A percentile compares a stretch with the other conserved stretches of the same genome.
These are phyloP conservation scores for Zelleria hepariella DNA, from an alignment of 2,888 invertebrate species.

Conservation along the genomic window DNA sequence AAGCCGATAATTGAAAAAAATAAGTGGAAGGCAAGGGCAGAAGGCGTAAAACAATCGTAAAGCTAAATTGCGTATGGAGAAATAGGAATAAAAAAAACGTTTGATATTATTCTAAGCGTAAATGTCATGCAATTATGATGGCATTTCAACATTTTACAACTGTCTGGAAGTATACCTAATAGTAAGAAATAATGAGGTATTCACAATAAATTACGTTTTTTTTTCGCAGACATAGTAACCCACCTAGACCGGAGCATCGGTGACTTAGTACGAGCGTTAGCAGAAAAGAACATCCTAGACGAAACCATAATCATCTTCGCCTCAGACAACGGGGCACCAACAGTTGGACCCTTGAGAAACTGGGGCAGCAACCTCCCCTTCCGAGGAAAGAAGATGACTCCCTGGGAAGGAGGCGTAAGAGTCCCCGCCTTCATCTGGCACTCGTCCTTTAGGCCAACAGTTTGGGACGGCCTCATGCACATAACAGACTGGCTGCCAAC, in stretches of 20 bases:
- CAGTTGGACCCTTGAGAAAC: conserved; percentile 80
- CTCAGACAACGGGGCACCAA: conserved; percentile 91
- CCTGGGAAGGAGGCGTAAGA: conserved; percentile 89
- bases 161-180: too few relatives aligned
- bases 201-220: background rate
- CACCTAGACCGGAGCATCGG: conserved; percentile 88
- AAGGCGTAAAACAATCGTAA: too few relatives aligned
- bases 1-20: too few relatives aligned
- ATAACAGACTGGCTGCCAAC: conserved; percentile 90
- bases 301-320: conserved; percentile 90
- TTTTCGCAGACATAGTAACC: conserved; percentile 73
- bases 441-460: conserved; percentile 71
- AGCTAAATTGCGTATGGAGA: too few relatives aligned
- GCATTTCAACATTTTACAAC: too few relatives aligned
- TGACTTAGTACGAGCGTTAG: conserved; percentile 77
- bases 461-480: conserved; percentile 77
- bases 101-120: too few relatives aligned
- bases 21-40: too few relatives aligned
- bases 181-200: background rate
- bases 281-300: conserved; percentile 77
- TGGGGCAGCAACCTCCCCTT: conserved; percentile 84
- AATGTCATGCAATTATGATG: too few relatives aligned
- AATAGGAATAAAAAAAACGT: too few relatives aligned
- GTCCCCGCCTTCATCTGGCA: conserved; percentile 83
- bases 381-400: conserved; percentile 83